A percentile compares a stretch with the other conserved stretches of the same genome.
phyloP scores from a whole-genome alignment of 2,113 vertebrate genomes.

The Pterocles gutturalis region DNA sequence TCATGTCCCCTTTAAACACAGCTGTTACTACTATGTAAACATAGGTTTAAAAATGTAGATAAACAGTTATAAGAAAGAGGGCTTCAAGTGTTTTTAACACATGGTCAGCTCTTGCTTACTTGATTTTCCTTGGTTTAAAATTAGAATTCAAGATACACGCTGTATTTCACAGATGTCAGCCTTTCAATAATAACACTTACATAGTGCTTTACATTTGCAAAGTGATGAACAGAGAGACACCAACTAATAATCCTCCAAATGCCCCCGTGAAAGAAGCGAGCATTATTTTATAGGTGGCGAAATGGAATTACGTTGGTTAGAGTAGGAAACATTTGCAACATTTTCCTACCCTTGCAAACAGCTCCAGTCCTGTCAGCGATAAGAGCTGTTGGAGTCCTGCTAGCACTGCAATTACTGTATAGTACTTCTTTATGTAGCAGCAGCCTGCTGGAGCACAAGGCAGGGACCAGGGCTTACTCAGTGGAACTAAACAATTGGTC shows the following conservation, averaged over 20 bases:
- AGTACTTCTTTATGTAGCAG: background rate
- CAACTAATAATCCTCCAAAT: constrained; percentile 4
- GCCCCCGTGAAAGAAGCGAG: background rate
- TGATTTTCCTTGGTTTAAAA: constrained; percentile 74
- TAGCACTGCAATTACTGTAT: background rate
- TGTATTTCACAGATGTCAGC: constrained; percentile 76
- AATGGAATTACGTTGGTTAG: background rate
- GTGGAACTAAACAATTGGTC: background rate
- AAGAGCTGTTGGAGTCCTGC: background rate
- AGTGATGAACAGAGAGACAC: constrained; percentile 11
- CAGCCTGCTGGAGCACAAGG: background rate
- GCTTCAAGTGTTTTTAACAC: constrained; percentile 82
- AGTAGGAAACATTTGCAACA: background rate
- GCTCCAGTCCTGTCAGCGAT: background rate
- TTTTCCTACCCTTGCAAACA: constrained; percentile 6
- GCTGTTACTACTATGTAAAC: constrained; percentile 84
- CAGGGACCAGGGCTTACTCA: background rate
- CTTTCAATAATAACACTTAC: constrained; percentile 20
- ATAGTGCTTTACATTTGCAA: background rate
- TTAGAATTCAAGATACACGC: constrained; percentile 73
- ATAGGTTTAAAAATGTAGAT: constrained; percentile 79
- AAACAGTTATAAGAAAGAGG: constrained; percentile 79
- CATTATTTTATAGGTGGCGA: background rate
- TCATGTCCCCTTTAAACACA: constrained; percentile 84
- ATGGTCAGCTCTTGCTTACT: constrained; percentile 77